A percentile compares a stretch with the other conserved stretches of the same genome.
Evolutionary conservation across 2,113 vertebrate species (phyloP).

Genomic region (Camelus bactrianus): DNA sequence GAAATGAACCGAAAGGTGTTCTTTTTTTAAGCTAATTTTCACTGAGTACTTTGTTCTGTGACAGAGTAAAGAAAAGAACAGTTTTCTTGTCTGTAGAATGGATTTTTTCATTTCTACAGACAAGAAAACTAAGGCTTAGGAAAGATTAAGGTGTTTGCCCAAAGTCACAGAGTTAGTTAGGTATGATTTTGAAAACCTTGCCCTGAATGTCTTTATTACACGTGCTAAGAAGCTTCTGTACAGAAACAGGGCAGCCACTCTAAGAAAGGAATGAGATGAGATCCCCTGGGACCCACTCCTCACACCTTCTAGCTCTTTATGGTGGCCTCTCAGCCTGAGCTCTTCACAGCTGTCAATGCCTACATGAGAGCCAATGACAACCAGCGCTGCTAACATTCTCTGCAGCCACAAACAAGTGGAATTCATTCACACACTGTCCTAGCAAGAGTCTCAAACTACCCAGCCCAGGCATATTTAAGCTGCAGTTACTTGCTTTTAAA

Average conservation of each 20-base stretch:
- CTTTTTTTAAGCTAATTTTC: constrained; percentile 7
- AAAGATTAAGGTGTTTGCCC: neutral
- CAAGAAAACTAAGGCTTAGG: constrained; percentile 44
- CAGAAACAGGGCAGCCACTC: neutral
- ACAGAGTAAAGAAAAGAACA: neutral
- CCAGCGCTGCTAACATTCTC: neutral
- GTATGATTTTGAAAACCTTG: constrained; percentile 45
- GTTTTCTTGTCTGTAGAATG: neutral
- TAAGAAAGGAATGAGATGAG: constrained; percentile 40
- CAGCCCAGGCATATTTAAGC: neutral
- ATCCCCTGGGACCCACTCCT: neutral
- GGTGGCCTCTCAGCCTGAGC: neutral
- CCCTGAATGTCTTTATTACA: neutral
- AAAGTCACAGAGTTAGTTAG: constrained; percentile 52
- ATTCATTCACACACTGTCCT: constrained; percentile 16
- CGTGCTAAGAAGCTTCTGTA: neutral
- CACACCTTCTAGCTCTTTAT: neutral
- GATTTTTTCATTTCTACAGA: constrained; percentile 42
- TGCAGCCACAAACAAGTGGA: neutral
- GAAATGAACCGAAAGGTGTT: neutral
- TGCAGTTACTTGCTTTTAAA: constrained; percentile 29
- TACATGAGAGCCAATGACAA: neutral
- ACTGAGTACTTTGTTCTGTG: neutral
- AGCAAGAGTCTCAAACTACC: neutral
- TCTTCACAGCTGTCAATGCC: neutral